These are phyloP conservation scores for Crocallis elinguaria DNA, from an alignment of 2,888 invertebrate genomes.

Conservation along the genomic window DNA sequence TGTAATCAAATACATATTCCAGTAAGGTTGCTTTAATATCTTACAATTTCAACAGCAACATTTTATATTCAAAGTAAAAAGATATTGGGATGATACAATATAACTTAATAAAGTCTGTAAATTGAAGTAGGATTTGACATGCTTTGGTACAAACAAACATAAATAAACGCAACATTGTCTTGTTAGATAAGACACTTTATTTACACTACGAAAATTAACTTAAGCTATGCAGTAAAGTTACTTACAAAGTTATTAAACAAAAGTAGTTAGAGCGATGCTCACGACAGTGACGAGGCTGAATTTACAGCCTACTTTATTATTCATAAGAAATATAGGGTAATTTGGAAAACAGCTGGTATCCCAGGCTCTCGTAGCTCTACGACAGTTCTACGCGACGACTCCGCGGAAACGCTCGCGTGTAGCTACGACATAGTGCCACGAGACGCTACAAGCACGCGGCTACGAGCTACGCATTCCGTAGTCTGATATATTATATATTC, in stretches of 20 bases:
- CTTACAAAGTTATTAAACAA: slow-evolving; percentile 28
- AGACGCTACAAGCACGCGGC: slow-evolving; percentile 35
- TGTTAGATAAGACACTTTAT: not conserved
- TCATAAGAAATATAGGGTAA: slow-evolving; percentile 54
- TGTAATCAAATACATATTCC: no score
- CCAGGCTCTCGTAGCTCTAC: slow-evolving; percentile 42
- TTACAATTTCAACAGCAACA: no score
- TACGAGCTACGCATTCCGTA: slow-evolving; percentile 44
- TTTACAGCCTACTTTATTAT: slow-evolving; percentile 47
- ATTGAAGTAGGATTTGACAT: no score
- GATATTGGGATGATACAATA: no score
- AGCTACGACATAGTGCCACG: slow-evolving; percentile 54
- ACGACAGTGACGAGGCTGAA: slow-evolving; percentile 40
- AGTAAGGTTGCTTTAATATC: no score
- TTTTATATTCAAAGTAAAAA: no score
- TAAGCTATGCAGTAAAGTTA: not conserved
- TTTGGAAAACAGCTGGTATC: slow-evolving; percentile 59
- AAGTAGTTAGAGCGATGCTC: slow-evolving; percentile 28
- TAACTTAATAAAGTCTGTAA: no score
- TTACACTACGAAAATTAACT: not conserved
- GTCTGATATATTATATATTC: no score
- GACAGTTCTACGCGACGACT: slow-evolving; percentile 54
- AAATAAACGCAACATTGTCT: not conserved
- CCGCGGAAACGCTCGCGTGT: slow-evolving; percentile 55
- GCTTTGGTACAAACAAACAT: not conserved